Evolutionary conservation across 2,113 vertebrate species (phyloP).

Genomic region (Myotis lucifugus): DNA sequence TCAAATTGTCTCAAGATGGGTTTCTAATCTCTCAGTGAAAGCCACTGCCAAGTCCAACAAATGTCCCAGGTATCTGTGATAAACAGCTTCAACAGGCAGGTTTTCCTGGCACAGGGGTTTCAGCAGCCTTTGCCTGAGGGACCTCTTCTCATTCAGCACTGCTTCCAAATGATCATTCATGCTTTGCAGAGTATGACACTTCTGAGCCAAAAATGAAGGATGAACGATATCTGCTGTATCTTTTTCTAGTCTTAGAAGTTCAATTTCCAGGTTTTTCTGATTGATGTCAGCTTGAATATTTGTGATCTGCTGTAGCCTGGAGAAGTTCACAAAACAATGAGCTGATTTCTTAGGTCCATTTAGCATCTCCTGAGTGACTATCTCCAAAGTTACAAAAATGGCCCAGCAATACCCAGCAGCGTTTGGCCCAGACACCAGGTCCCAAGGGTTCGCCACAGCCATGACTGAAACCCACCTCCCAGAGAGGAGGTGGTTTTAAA

Average conservation of each 20-base stretch:
- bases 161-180: slow-evolving; percentile 91
- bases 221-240: slow-evolving; percentile 89
- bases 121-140: slow-evolving; percentile 89
- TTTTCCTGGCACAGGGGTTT: slow-evolving; percentile 88
- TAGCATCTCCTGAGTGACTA: slow-evolving; percentile 85
- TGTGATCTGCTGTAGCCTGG: slow-evolving; percentile 84
- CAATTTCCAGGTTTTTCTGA: slow-evolving; percentile 88
- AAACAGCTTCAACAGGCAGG: slow-evolving; percentile 89
- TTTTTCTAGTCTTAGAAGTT: slow-evolving; percentile 89
- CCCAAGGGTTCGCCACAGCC: background rate
- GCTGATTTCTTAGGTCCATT: slow-evolving; percentile 78
- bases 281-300: slow-evolving; percentile 85
- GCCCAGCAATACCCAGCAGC: background rate
- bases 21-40: slow-evolving; percentile 91
- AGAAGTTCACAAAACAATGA: slow-evolving; percentile 85
- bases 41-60: slow-evolving; percentile 86
- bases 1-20: slow-evolving; percentile 84
- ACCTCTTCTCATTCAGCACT: slow-evolving; percentile 87
- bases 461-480: background rate
- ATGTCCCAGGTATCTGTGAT: slow-evolving; percentile 89
- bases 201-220: slow-evolving; percentile 86
- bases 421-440: background rate
- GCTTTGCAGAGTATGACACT: slow-evolving; percentile 86
- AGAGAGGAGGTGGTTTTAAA: background rate
- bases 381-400: background rate